phyloP scores from a whole-genome alignment of 2,797 vertebrate genomes.

The Pempheris klunzingeri region DNA sequence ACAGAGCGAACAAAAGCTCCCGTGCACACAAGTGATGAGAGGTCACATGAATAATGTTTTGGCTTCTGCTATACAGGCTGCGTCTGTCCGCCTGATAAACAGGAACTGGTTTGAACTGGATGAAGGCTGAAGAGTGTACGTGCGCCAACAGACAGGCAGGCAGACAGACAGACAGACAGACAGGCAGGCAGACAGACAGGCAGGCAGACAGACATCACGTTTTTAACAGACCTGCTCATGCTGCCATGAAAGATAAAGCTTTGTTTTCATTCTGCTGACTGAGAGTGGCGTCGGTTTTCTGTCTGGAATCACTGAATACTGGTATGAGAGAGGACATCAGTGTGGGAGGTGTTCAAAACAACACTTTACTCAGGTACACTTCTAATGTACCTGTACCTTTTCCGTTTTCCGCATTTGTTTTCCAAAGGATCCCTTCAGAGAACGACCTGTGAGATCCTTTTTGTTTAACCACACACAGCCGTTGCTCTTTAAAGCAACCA shows the following conservation, averaged over 20 bases:
- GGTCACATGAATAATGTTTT: slow-evolving; percentile 73
- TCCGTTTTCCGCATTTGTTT: neutral
- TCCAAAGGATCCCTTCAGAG: too few relatives aligned
- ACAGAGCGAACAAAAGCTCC: neutral
- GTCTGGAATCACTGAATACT: neutral
- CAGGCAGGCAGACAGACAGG: neutral
- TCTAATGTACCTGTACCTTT: neutral
- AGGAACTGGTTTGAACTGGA: slow-evolving; percentile 80
- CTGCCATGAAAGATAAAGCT: slow-evolving; percentile 11
- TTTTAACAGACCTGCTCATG: neutral
- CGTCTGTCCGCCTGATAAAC: slow-evolving; percentile 75
- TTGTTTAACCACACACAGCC: too few relatives aligned
- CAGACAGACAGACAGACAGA: neutral
- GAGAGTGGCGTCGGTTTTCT: neutral
- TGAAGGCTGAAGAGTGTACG: too few relatives aligned
- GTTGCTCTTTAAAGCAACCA: too few relatives aligned
- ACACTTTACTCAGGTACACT: neutral
- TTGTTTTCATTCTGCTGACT: neutral
- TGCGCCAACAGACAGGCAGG: slow-evolving; percentile 8
- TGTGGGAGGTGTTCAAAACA: too few relatives aligned
- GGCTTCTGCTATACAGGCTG: slow-evolving; percentile 63
- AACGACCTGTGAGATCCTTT: too few relatives aligned
- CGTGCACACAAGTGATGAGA: slow-evolving; percentile 35
- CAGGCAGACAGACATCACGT: slow-evolving; percentile 9
- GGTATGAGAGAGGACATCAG: neutral